Evolutionary conservation across 2,888 invertebrate species (phyloP).

Genomic region (Drosophila nr. fundita): DNA sequence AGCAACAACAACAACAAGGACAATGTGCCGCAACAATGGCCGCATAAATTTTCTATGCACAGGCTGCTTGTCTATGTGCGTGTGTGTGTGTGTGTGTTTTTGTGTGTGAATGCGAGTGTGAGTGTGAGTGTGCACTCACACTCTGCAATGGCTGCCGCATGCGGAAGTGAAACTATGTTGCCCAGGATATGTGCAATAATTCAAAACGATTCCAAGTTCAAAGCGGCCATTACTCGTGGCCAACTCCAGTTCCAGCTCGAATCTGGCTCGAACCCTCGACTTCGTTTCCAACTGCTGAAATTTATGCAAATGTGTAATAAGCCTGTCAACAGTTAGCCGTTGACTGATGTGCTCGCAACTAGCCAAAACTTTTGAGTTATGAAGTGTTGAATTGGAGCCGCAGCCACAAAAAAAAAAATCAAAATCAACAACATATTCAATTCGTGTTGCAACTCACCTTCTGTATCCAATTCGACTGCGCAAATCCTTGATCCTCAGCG

Average conservation of each 20-base stretch:
- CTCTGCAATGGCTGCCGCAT: slow-evolving; percentile 65
- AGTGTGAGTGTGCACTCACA: slow-evolving; percentile 41
- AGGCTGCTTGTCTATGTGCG: slow-evolving; percentile 31
- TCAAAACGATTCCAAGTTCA: slow-evolving; percentile 83
- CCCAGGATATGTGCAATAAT: slow-evolving; percentile 82
- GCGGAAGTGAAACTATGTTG: slow-evolving; percentile 80
- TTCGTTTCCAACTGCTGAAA: slow-evolving; percentile 39
- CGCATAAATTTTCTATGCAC: slow-evolving; percentile 77
- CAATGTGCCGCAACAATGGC: slow-evolving; percentile 76
- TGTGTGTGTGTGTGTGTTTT: slow-evolving; percentile 35
- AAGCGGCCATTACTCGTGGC: slow-evolving; percentile 82
- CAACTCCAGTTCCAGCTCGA: slow-evolving; percentile 31
- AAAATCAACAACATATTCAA: slow-evolving; percentile 23
- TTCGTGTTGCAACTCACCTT: slow-evolving; percentile 53
- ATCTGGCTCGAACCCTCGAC: slow-evolving; percentile 12
- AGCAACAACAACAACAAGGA: slow-evolving; percentile 39
- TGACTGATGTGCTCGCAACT: slow-evolving; percentile 32
- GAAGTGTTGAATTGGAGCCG: slow-evolving; percentile 67
- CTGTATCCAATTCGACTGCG: slow-evolving; percentile 64
- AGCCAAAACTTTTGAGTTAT: slow-evolving; percentile 59
- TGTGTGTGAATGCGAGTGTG: slow-evolving; percentile 40
- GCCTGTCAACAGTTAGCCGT: slow-evolving; percentile 79
- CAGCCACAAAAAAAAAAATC: background rate
- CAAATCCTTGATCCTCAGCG: slow-evolving; percentile 60
- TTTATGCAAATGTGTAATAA: slow-evolving; percentile 81